phyloP scores from a whole-genome alignment of 1,140 invertebrate genomes.

The Orius insidiosus region DNA sequence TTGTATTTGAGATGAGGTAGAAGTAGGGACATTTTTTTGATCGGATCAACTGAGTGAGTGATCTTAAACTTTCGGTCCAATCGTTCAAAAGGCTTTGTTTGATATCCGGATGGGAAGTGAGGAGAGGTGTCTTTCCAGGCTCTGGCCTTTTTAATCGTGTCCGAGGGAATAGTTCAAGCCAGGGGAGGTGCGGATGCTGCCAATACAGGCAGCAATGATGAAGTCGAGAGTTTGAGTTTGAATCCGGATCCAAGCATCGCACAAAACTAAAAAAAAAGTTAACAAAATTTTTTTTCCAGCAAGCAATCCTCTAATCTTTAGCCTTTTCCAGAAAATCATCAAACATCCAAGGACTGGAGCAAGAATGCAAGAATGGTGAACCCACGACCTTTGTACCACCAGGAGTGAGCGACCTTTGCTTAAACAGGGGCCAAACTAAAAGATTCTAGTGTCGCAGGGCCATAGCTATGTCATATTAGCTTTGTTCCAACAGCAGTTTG shows the following conservation, averaged over 20 bases:
- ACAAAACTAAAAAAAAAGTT: conserved; percentile 47
- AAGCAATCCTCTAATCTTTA: no score
- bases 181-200: conserved; percentile 77
- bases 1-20: conserved; percentile 77
- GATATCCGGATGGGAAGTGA: conserved; percentile 17
- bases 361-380: no score
- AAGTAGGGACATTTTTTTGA: conserved; percentile 85
- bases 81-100: conserved; percentile 46
- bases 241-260: conserved; percentile 51
- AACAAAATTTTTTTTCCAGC: no score
- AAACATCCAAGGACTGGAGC: no score
- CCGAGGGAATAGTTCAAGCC: conserved; percentile 69
- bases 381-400: no score
- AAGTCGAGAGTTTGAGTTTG: conserved; percentile 65
- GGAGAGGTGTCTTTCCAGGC: conserved; percentile 30
- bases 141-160: conserved; percentile 25
- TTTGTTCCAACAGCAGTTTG: no score
- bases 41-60: conserved; percentile 48
- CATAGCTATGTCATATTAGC: no score
- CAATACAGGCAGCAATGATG: conserved; percentile 75
- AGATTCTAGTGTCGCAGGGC: no score
- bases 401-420: no score
- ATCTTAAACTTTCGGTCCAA: conserved; percentile 71
- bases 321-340: no score
- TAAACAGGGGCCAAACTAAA: no score